Base-by-base conservation (phyloP, 2,113 vertebrate genomes). In the Vicugna pacos region DNA sequence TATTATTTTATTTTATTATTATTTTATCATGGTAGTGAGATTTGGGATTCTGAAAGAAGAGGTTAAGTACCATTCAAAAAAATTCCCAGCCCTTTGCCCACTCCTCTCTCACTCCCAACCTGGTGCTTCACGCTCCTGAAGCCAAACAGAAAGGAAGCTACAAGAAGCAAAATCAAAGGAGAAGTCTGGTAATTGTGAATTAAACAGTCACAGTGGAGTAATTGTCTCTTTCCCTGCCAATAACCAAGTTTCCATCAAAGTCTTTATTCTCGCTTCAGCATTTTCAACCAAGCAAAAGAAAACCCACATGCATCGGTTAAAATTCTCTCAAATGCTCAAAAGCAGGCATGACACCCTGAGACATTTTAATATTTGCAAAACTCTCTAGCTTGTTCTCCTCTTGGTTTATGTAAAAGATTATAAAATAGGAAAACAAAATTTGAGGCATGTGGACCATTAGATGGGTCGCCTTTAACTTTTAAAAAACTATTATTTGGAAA, bases 401-500 rank as follows among this genome's bases (percentile, higher is more conserved):
- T 91, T 75, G 56, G 65, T 13, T 30, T 69, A 35, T 50, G 76
- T 75, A 26, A 82, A 48, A 67, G 64, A 28, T 38, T 69, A 54
- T n/a, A 89, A 89, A 83, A 89, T 14, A 76, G 32, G 35, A 83
- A 81, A 72, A 91, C 52, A 58, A 85, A 50, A 75, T 67, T 42
- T 73, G 16, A 86, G 38, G 65, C 15, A 65, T n/a, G 48, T 50
- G 50, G 19, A 73, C 24, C 11, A 38, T 90, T 70, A 79, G 17
- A 76, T 85, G 70, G 9, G 17, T 58, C 65, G 46, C 26, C 56
- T 65, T 80, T 79, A 64, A 80, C 9, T 58, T 58, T 62, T 72
- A 19, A 32, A 73, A 56, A 75, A 52, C 46, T 62, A n/a, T 19
- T 92, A 9, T 62, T 90, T 87, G 42, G 56, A 82, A 82, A 94